Base-by-base conservation (phyloP, 2,113 vertebrate species). In the Hippocampus comes region DNA sequence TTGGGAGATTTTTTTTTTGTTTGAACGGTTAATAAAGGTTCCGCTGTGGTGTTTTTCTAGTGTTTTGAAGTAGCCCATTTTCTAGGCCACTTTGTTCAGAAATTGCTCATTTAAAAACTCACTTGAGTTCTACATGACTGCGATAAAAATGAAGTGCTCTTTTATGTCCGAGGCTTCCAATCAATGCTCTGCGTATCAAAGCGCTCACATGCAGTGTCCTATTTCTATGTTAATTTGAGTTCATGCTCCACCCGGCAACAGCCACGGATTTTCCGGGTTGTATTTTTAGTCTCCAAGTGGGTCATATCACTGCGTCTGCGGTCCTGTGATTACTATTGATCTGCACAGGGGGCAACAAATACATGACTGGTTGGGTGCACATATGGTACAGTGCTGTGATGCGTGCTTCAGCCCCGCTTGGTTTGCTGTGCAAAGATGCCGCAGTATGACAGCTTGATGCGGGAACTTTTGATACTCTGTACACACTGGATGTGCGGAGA, bases 281-380 rank as follows among this genome's bases (percentile, higher is more conserved):
- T 85, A 86, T 84, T 89, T 86, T 82, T 78, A 87, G 80, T 51
- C 64, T 59, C 68, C 27, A 1, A 78, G 81, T 83, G 75, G 57
- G 88, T 79, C 66, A 53, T 79, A 76, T 78, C 75, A 78, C 78
- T 74, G 79, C 77, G 57, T 68, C 71, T 78, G 77, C 82, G 75
- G 71, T 72, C 46, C 65, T 61, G 74, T 88, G 84, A 90, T 89
- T 83, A 76, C 74, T 89, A 87, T 89, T 88, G 88, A 90, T 90
- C 76, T 70, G 70, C 59, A 78, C 79, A 70, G 63, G 34, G 34
- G 78, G 71, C 76, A 73, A 70, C 69, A 84, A 77, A 84, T 75
- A 68, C 53, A 73, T 42, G 63, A 68, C 65, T 70, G 30, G 57
- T 72, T 59, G 27, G 67, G 49, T 72, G 69, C 48, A 66, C 49